Evolutionary conservation across 1,140 invertebrate species (phyloP), one percentile per base, ranked within the genome.

Genomic region (Scaptomyza montana): DNA sequence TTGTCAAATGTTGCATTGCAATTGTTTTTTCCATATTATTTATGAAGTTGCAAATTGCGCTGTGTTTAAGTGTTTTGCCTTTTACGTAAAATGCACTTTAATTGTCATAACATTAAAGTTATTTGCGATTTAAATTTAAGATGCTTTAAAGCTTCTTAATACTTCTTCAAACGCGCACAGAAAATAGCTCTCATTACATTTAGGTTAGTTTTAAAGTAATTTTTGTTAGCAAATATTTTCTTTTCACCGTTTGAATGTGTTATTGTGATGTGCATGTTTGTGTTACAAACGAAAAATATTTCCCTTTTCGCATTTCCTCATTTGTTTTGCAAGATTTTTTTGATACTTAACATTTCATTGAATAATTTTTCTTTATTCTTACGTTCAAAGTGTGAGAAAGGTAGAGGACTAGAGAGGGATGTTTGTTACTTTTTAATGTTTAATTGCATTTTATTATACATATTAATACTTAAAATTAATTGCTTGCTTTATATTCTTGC

Each of bases 401-500:
- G 45, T 41, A 54, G 56, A 67, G 84, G 78, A 79, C 75, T 75
- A 70, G 64, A 78, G 47, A 80, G 64, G 65, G 74, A 68, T 87
- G 68, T 73, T 60, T 76, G 21, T 12, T 55, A 9, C 21, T 63
- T 67, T 43, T 43, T 43, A n/a, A 43, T 53, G 47, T 47, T 61
- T 76, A 47, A 16, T 16, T 72, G 57, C 46, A 56, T 68, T 73
- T 74, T 89, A 67, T 87, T 89, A 79, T 87, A 87, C 78, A 87
- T 87, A 78, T 78, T 77, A 79, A 89, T 87, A 82, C 82, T 82
- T 87, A 89, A 89, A 89, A 80, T 77, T 89, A 89, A 69, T 90
- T 90, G 77, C 85, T 89, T 90, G 70, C 75, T 76, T 85, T 89
- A 80, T 85, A 85, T 86, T 82, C 55, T 82, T 79, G 84, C 79